Percentiles rank a stretch among this genome's conserved stretches.
These are phyloP conservation scores for Tyto alba DNA, from an alignment of 2,113 vertebrate species.

Conservation along the genomic window DNA sequence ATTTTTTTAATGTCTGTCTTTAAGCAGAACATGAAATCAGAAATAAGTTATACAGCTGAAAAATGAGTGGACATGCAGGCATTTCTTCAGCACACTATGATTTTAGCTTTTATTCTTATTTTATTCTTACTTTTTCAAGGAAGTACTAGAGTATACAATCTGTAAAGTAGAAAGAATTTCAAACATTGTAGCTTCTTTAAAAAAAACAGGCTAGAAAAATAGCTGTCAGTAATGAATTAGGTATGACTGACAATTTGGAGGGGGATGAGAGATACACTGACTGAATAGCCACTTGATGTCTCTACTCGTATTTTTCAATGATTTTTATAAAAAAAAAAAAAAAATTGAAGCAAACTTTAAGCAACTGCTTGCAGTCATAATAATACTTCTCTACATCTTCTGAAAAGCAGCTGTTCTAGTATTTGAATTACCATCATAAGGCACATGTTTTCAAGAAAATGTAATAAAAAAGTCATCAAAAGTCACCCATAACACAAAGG, in stretches of 20 bases:
- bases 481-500: background rate
- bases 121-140: background rate
- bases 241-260: background rate
- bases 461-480: slow-evolving; percentile 10
- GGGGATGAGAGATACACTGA: background rate
- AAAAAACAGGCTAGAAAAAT: background rate
- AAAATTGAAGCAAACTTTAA: background rate
- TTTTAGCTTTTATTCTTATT: background rate
- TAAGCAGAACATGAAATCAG: background rate
- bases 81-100: background rate
- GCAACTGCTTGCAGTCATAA: background rate
- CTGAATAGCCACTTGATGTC: background rate
- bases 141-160: background rate
- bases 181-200: background rate
- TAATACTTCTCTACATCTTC: background rate
- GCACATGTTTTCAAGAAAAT: slow-evolving; percentile 2
- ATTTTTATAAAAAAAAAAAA: background rate
- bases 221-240: background rate
- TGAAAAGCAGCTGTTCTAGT: slow-evolving; percentile 17
- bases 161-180: background rate
- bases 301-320: background rate
- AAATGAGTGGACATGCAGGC: background rate
- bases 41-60: background rate
- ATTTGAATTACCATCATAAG: slow-evolving; percentile 24
- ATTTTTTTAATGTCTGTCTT: background rate